Evolutionary conservation across 2,797 vertebrate species (phyloP), one percentile per base, ranked within the genome.

Genomic region (Paguma larvata): DNA sequence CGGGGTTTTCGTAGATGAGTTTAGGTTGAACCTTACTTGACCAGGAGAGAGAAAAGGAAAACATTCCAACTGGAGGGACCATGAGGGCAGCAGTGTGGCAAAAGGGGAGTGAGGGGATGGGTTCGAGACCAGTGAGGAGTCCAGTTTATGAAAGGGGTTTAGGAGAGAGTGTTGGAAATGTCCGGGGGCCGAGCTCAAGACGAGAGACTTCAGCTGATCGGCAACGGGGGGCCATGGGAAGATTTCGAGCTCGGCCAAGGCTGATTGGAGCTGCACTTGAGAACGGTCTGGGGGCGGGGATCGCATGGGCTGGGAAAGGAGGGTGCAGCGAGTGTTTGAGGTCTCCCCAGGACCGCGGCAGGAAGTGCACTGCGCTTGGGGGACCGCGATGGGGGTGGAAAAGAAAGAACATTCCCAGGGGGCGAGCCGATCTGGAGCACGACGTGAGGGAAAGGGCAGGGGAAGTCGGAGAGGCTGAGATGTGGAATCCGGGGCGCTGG

Each of bases 371-470:
- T 3, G 0, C 1, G 0, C 5, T 3, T 4, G 51, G 38, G 15
- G 34, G 65, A 15, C 0, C 3, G 32, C 30, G 18, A 11, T 1
- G 53, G 63, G n/a, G 4, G 5, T 34, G 6, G n/a, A 44, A 73
- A 14, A 21, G n/a, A 44, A 73, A 14, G 32, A 23, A 67, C 3
- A 27, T 77, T 16, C 82, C n/a, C 46, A 34, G 34, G 16, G 1
- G 27, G 1, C 38, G 14, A 32, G 11, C n/a, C 3, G 51, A 16
- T 2, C 14, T 15, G 13, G 15, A 46, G 30, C 0, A 0, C 0
- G 6, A 46, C 1, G 3, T 63, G 10, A 10, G 15, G 86, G 18
- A 23, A 30, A 68, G 56, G 13, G 63, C 19, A n/a, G 44, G 51
- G 1, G 0, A 30, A 18, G 6, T 9, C 4, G 3, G 5, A n/a